These are phyloP conservation scores for Apis dorsata DNA, from an alignment of 1,140 invertebrate species.

Conservation along the genomic window DNA sequence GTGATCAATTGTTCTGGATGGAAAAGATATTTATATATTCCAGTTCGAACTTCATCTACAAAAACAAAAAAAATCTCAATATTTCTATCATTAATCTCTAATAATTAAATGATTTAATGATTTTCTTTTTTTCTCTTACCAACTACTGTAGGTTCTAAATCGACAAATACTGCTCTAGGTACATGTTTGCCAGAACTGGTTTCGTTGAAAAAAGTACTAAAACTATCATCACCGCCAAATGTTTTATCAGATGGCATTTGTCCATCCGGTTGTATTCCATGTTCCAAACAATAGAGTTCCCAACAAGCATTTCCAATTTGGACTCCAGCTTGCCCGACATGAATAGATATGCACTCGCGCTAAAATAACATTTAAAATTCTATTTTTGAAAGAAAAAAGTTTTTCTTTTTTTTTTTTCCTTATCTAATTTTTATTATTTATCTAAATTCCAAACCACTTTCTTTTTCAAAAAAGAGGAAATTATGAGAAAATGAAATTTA, in stretches of 20 bases:
- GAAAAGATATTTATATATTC: conserved; percentile 82
- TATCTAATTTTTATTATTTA: background rate
- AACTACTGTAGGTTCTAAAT: conserved; percentile 62
- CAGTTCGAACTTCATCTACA: conserved; percentile 72
- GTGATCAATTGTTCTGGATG: conserved; percentile 84
- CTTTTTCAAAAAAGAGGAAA: background rate
- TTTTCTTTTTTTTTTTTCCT: background rate
- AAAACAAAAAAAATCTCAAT: background rate
- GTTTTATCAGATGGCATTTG: conserved; percentile 72
- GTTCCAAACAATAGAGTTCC: conserved; percentile 93
- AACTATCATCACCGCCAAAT: conserved; percentile 78
- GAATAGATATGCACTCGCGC: conserved; percentile 84
- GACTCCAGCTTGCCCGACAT: conserved; percentile 88
- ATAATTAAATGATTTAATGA: background rate
- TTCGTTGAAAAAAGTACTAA: conserved; percentile 83
- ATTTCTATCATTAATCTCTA: background rate
- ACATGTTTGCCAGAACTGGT: conserved; percentile 71
- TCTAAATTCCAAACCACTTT: background rate
- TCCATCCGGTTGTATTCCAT: conserved; percentile 94
- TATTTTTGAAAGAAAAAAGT: background rate
- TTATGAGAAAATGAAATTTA: background rate
- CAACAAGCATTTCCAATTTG: conserved; percentile 89
- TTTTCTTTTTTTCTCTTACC: conserved; percentile 52
- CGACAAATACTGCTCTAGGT: conserved; percentile 60
- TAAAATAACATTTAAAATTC: conserved; percentile 33